Evolutionary conservation across 2,797 vertebrate genomes (phyloP).

Genomic region (Peromyscus aztecus): DNA sequence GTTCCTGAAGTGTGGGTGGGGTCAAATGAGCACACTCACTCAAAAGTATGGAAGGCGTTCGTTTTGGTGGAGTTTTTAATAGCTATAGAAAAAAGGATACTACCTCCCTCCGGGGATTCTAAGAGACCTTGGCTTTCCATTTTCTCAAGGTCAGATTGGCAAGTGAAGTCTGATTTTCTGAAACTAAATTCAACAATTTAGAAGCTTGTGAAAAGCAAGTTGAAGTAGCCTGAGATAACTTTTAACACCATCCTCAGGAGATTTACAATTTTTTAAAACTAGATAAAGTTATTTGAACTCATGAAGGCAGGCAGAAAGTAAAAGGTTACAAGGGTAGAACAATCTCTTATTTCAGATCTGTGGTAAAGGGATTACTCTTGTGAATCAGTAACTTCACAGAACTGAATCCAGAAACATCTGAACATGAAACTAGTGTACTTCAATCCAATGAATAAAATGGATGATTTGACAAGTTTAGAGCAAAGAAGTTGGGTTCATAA

Average conservation of each 20-base stretch:
- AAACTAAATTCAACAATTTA: not conserved
- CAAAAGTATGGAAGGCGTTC: not conserved
- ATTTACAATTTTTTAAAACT: not conserved
- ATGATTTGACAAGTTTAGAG: not conserved
- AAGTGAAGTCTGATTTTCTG: not conserved
- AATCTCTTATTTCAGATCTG: not conserved
- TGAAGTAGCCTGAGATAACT: not conserved
- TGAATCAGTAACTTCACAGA: not conserved
- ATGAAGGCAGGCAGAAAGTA: not conserved
- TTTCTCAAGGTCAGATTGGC: not conserved
- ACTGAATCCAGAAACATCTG: not conserved
- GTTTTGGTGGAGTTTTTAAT: not conserved
- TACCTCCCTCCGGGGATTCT: not conserved
- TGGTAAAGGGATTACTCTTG: not conserved
- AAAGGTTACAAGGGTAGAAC: not conserved
- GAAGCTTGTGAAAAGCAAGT: constrained; percentile 6
- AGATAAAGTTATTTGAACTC: not conserved
- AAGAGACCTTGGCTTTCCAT: not conserved
- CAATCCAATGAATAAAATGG: not conserved
- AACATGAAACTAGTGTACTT: not conserved
- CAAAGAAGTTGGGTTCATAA: not conserved
- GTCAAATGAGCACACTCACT: not conserved
- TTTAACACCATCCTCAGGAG: not conserved
- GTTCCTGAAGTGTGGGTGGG: not conserved
- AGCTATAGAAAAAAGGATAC: not conserved